Base-by-base conservation (phyloP, 2,888 invertebrate genomes). In the Ornithoptera alexandrae region DNA sequence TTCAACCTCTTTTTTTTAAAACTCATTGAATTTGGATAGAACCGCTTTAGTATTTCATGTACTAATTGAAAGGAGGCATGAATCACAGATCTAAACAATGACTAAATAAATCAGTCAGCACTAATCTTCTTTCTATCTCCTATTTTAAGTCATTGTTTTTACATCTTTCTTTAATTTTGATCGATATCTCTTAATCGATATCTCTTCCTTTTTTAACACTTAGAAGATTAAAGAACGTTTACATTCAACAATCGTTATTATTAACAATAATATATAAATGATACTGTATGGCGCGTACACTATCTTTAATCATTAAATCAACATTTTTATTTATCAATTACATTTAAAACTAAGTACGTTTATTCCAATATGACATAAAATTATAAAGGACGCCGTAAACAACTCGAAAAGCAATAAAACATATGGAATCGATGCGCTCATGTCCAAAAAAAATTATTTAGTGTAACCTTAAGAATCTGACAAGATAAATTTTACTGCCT, bases 401-500 rank as follows among this genome's bases (percentile, higher is more conserved):
- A 68, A 60, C 63, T 39, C 42, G 30, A 30, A 46, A 39, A 46
- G 57, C 20, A 61, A 64, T 64, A 70, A 64, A 67, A 42, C 46
- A 63, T 30, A 50, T 46, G 30, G 39, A 24, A 39, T 63, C 50
- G 30, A 56, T 15, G 42, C 39, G 18, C 30, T 39, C 12, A 56
- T 67, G 57, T 70, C 59, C 57, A 58, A 58, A 61, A 63, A 67
- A 70, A 70, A 59, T 30, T 60, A 50, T 53, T 66, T 63, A 67
- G 63, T 63, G 36, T 63, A 66, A 66, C 69, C 65, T 66, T 70
- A 62, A 24, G 36, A 58, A 69, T 59, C 59, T 50, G 61, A 67
- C 61, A 67, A 70, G 56, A 70, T 67, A 64, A 53, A 67, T 70
- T 70, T 70, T 64, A 67, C 39, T 30, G 39, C 61, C 61, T 61